Base-by-base conservation (phyloP, 2,888 invertebrate genomes). In the Iphiclides podalirius region DNA sequence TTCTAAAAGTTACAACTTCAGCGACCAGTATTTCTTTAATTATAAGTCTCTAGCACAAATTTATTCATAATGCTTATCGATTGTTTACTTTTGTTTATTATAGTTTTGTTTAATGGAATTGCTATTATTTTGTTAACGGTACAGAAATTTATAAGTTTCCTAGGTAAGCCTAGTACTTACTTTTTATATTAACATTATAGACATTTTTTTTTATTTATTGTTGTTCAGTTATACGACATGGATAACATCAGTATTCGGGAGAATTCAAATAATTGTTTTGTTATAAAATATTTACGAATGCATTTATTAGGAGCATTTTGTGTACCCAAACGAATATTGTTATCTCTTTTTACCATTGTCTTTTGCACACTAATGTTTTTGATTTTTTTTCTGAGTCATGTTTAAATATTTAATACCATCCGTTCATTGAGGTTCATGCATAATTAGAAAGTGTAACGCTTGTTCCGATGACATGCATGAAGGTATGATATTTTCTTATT, bases 261-360 rank as follows among this genome's bases (percentile, higher is more conserved):
- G 9, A 26, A 4, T 4, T 37, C 28, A 37, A 28, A 11, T 38
- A 11, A 37, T 43, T 34, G 8, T 40, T 40, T 8, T 17, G 7
- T 13, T 38, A 11, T 14, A 12, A 42, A 57, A 59, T 28, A 52
- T 58, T 53, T 47, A 58, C 45, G 13, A 9, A 31, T 64, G 67
- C 67, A 67, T 67, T 67, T 67, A 67, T 45, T 57, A 39, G 37
- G 41, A 59, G 67, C 64, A 67, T 67, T 66, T 67, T 55, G 11
- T 38, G 12, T 34, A 34, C 15, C 12, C 13, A 20, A n/a, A 17
- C 9, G 13, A 37, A 17, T 26, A 8, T 1, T 26, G 26, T 26
- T 26, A 8, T 4, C 9, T 26, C 26, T 26, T 26, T 1, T 8
- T 28, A 39, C 20, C 9, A 39, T 14, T 14, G 39, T 6, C 9